Conservation (phyloP, 2,888 invertebrate species). For the Panzeria rudis region DNA sequence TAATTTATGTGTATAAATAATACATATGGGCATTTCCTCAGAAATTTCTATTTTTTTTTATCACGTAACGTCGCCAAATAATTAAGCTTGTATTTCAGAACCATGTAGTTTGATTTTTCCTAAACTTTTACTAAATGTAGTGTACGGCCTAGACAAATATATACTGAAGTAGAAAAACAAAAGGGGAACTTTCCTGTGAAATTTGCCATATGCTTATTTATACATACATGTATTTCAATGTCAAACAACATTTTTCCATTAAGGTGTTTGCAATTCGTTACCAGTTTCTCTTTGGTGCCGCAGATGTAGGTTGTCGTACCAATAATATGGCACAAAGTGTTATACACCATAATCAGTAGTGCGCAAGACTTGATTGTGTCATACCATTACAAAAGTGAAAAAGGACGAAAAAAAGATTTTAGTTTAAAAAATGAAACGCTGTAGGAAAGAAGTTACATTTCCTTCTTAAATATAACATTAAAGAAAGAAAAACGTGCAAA, state of each 20-base stretch:
- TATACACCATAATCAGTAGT: constrained; percentile 50
- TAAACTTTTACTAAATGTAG: no score
- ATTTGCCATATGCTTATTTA: no score
- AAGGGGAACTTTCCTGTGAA: no score
- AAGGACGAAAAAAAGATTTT: constrained; percentile 53
- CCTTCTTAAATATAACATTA: background rate
- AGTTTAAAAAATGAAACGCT: constrained; percentile 62
- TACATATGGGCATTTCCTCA: no score
- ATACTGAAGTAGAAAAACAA: no score
- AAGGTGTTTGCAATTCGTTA: constrained; percentile 11
- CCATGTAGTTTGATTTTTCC: no score
- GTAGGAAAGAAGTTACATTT: constrained; percentile 36
- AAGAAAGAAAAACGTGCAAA: background rate
- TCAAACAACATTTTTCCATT: background rate
- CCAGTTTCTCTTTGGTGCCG: background rate
- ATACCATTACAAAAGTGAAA: constrained; percentile 72
- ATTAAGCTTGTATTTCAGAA: no score
- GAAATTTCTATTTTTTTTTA: no score
- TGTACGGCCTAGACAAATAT: no score
- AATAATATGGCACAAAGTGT: constrained; percentile 38
- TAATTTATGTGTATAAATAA: no score
- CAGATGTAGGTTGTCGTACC: constrained; percentile 29
- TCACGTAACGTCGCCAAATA: no score
- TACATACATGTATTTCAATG: no score
- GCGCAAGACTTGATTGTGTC: constrained; percentile 82